phyloP scores from a whole-genome alignment of 2,888 invertebrate species.

The Apotomis capreana region DNA sequence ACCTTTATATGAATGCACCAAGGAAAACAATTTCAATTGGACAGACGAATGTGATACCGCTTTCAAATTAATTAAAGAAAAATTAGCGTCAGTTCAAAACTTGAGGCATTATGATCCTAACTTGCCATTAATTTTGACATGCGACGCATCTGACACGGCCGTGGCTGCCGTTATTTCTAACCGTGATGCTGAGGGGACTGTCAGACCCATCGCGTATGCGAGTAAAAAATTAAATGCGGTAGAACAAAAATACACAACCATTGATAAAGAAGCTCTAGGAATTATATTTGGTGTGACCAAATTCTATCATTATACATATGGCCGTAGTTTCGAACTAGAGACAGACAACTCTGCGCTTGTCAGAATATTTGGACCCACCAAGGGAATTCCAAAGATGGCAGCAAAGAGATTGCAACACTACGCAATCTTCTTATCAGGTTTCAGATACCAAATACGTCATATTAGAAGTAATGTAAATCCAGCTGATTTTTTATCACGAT shows the following conservation, averaged over 20 bases:
- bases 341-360: conserved; percentile 8
- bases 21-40: no score
- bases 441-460: conserved; percentile 18
- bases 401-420: conserved; percentile 34
- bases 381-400: conserved; percentile 34
- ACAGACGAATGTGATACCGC: no score
- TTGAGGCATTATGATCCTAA: no score
- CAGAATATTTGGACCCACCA: conserved; percentile 22
- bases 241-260: conserved; percentile 17
- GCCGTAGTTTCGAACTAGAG: conserved; percentile 16
- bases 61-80: no score
- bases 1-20: no score
- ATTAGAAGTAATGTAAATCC: no score
- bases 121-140: no score
- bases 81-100: no score
- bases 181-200: neutral
- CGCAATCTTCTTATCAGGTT: conserved; percentile 34
- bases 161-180: conserved; percentile 15
- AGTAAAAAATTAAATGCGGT: conserved; percentile 9
- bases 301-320: conserved; percentile 20
- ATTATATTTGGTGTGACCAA: conserved; percentile 14
- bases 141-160: no score
- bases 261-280: conserved; percentile 28
- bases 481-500: no score
- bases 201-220: conserved; percentile 11